These are phyloP conservation scores for Antheraea pernyi DNA, from an alignment of 1,140 invertebrate species.

Conservation along the genomic window DNA sequence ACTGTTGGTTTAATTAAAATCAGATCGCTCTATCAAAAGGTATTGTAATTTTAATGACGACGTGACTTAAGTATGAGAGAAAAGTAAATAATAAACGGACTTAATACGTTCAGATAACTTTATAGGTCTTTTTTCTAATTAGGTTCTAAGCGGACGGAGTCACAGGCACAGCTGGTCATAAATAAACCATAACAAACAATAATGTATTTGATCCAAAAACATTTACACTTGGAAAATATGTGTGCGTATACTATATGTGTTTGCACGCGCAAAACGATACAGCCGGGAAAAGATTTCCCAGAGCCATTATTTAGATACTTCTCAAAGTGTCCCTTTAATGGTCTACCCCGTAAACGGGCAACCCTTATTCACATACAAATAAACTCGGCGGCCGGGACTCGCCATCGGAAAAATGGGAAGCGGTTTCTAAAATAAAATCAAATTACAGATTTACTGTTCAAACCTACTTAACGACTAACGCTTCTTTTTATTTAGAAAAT, in stretches of 20 bases:
- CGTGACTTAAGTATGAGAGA: too few species aligned
- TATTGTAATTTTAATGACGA: too few species aligned
- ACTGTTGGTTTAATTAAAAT: too few species aligned
- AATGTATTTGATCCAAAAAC: neutral
- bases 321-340: constrained; percentile 2
- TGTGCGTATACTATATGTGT: neutral
- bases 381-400: neutral
- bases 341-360: neutral
- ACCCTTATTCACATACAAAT: neutral
- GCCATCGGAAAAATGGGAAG: neutral
- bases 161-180: neutral
- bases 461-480: too few species aligned
- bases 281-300: constrained; percentile 3
- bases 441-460: neutral
- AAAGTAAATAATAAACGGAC: too few species aligned
- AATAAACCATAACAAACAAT: too few species aligned
- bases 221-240: constrained; percentile 1
- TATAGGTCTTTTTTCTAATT: too few species aligned
- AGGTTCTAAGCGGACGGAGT: too few species aligned
- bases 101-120: too few species aligned
- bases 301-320: neutral
- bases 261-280: neutral
- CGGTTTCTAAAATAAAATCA: neutral
- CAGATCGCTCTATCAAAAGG: too few species aligned
- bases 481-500: too few species aligned